Percentiles rank a stretch among this genome's conserved stretches.
phyloP scores from a whole-genome alignment of 2,113 vertebrate genomes.

The Ciconia maguari region DNA sequence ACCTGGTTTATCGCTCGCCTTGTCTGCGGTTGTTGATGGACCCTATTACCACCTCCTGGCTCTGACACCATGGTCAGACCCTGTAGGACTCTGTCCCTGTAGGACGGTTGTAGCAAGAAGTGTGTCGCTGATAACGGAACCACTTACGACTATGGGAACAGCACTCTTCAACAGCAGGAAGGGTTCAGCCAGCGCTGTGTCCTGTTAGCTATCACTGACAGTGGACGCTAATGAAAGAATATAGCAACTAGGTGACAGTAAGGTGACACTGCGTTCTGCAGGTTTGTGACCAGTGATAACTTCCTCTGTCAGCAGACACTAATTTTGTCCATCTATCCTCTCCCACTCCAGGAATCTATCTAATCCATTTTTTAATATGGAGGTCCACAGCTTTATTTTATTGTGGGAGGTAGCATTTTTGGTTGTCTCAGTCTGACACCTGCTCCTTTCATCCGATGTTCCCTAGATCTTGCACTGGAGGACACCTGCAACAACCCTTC shows the following conservation, averaged over 20 bases:
- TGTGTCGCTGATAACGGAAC: background rate
- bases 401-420: background rate
- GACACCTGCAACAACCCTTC: background rate
- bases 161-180: background rate
- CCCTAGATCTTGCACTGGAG: background rate
- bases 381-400: background rate
- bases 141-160: background rate
- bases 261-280: background rate
- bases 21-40: background rate
- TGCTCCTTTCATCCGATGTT: background rate
- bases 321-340: background rate
- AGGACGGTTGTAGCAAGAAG: background rate
- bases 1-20: background rate
- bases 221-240: background rate
- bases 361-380: background rate
- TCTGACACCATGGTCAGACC: background rate
- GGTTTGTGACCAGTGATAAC: background rate
- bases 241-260: background rate
- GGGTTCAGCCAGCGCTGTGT: background rate
- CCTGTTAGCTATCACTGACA: background rate
- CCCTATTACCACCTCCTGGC: background rate
- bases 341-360: background rate
- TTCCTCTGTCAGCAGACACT: background rate
- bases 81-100: background rate
- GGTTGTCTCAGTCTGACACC: background rate